Conservation (phyloP, 2,113 vertebrate species). For the Chaenocephalus aceratus region DNA sequence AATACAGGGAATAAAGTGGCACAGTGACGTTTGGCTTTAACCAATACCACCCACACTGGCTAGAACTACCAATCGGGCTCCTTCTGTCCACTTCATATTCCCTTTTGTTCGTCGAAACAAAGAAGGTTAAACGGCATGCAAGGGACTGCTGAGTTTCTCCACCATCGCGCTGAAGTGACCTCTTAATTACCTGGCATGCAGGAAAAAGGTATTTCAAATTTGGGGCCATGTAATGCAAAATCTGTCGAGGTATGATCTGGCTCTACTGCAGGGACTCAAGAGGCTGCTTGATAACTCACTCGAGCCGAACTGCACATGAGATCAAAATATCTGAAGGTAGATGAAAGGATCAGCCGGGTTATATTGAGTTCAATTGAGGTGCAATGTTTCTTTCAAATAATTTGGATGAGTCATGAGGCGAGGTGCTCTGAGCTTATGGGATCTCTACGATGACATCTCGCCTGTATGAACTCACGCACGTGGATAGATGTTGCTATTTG, state of each 20-base stretch:
- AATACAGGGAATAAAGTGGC: constrained; percentile 14
- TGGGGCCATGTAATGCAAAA: constrained; percentile 23
- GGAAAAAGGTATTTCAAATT: constrained; percentile 24
- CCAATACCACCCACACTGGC: constrained; percentile 41
- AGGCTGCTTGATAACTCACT: constrained; percentile 30
- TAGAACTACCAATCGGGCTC: background rate
- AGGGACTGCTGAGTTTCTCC: constrained; percentile 21
- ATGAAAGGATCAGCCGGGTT: constrained; percentile 62
- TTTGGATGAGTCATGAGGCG: constrained; percentile 38
- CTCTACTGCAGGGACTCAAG: constrained; percentile 29
- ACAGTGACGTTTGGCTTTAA: constrained; percentile 20
- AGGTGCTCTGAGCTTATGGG: constrained; percentile 36
- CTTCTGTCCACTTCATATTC: constrained; percentile 24
- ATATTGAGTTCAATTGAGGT: constrained; percentile 3
- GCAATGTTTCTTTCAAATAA: constrained; percentile 33
- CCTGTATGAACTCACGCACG: background rate
- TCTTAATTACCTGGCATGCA: constrained; percentile 4
- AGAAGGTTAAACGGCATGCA: background rate
- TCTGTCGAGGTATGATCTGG: constrained; percentile 36
- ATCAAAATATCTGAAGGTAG: constrained; percentile 54
- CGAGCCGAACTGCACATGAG: constrained; percentile 54
- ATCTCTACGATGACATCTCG: constrained; percentile 34
- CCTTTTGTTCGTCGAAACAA: constrained; percentile 43
- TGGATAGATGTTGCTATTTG: background rate
- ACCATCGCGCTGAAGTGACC: constrained; percentile 21